Evolutionary conservation across 2,797 vertebrate species (phyloP).

Genomic region (Melanotaenia maccullochi): DNA sequence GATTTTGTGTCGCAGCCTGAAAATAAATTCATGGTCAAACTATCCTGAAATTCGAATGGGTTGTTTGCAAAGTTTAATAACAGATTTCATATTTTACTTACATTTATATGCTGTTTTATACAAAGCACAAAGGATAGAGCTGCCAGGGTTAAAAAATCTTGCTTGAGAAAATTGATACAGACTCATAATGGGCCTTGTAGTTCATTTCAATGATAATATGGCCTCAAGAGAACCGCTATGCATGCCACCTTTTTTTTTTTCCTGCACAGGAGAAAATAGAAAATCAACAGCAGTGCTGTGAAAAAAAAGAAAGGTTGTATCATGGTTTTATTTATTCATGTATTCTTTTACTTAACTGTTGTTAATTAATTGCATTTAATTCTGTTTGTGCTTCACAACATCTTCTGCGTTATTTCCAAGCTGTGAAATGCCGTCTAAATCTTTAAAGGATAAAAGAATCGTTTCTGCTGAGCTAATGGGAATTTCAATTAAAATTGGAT

Average conservation of each 20-base stretch:
- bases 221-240: constrained; percentile 20
- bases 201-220: constrained; percentile 44
- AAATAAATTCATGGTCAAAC: constrained; percentile 49
- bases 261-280: constrained; percentile 10
- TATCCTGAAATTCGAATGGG: constrained; percentile 22
- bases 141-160: constrained; percentile 18
- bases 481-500: constrained; percentile 54
- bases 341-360: not conserved
- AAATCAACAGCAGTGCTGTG: constrained; percentile 11
- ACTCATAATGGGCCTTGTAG: constrained; percentile 37
- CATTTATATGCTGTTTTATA: constrained; percentile 28
- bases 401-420: constrained; percentile 31
- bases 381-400: constrained; percentile 15
- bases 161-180: constrained; percentile 22
- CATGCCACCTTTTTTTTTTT: constrained; percentile 23
- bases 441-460: constrained; percentile 16
- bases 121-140: constrained; percentile 27
- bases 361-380: constrained; percentile 26
- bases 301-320: constrained; percentile 13
- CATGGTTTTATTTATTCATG: not conserved
- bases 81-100: constrained; percentile 38
- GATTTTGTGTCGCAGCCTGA: constrained; percentile 29
- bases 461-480: constrained; percentile 16
- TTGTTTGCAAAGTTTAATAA: constrained; percentile 51
- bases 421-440: constrained; percentile 39